Evolutionary conservation across 2,113 vertebrate species (phyloP), one percentile per base, ranked within the genome.

Genomic region (Oncorhynchus clarkii): DNA sequence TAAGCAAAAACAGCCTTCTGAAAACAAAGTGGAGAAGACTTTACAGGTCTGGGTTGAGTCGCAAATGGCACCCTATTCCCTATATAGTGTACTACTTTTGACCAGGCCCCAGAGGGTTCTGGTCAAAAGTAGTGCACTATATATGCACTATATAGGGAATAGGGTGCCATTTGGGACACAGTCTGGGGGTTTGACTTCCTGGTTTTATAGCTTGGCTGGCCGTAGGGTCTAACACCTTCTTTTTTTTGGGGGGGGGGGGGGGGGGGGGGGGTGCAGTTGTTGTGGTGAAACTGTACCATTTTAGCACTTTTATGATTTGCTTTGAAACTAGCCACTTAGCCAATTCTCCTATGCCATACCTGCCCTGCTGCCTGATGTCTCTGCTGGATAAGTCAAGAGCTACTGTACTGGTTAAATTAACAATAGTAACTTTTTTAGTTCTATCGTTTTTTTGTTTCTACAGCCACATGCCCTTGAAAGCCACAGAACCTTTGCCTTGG

Each of bases 1-100:
- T 89, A 88, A 88, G 83, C 77, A 86, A 88, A 82, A 87, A 89
- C 86, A 87, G 87, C 86, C 82, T 80, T 91, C 75, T 84, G 49
- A 86, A 91, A 90, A 89, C 85, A 90, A 85, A 86, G 72, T 81
- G 80, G 87, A 86, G 85, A 87, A 74, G 84, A 85, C 84, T 87
- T 67, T 68, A 0, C 77, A 29, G 51, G 51, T 18, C 5, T 54
- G 16, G 51, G 16, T 54, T 54, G 4, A 1, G 51, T 18, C 51
- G 14, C 51, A 54, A 18, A 54, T 14, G 12, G 16, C 51, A 54
- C 4, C 51, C 3, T 54, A 54, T 54, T 54, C 51, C 16, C 51
- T 18, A 54, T 45, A 45, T 45, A 45, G 39, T 45, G 39, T 45
- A 45, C 39, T 45, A 45, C 9, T 11, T 45, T 45, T 45, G 39